Evolutionary conservation across 2,113 vertebrate species (phyloP).

Genomic region (Pan troglodytes): DNA sequence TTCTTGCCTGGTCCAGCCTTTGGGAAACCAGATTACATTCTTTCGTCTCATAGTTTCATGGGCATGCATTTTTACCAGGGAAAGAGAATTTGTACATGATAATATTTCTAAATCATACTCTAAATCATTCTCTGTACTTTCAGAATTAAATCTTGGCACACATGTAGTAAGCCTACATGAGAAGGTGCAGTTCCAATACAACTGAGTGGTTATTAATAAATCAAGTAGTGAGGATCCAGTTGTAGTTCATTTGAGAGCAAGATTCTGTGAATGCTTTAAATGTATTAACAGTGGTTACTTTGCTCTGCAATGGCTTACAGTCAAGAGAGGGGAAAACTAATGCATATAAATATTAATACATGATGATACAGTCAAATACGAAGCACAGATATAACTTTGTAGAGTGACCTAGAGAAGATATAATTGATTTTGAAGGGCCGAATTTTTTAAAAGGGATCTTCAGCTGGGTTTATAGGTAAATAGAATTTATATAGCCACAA

Average conservation of each 20-base stretch:
- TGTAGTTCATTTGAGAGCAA: not conserved
- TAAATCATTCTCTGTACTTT: not conserved
- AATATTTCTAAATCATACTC: not conserved
- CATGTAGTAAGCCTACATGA: not conserved
- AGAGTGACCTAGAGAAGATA: not conserved
- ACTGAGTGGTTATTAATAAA: not conserved
- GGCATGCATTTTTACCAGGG: not conserved
- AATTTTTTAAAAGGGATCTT: not conserved
- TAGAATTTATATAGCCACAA: not conserved
- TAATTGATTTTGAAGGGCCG: not conserved
- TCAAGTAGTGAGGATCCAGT: not conserved
- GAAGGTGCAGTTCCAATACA: not conserved
- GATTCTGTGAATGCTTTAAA: not conserved
- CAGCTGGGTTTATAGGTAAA: not conserved
- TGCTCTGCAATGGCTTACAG: not conserved
- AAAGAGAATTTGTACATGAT: not conserved
- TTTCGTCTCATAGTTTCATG: not conserved
- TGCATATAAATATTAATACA: not conserved
- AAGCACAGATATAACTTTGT: not conserved
- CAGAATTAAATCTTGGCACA: not conserved
- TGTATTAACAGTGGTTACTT: not conserved
- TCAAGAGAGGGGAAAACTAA: not conserved
- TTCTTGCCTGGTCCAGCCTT: not conserved
- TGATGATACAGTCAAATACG: not conserved
- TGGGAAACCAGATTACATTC: not conserved